These are phyloP conservation scores for Lordiphosa clarofinis DNA, from an alignment of 1,140 invertebrate species.

Conservation along the genomic window DNA sequence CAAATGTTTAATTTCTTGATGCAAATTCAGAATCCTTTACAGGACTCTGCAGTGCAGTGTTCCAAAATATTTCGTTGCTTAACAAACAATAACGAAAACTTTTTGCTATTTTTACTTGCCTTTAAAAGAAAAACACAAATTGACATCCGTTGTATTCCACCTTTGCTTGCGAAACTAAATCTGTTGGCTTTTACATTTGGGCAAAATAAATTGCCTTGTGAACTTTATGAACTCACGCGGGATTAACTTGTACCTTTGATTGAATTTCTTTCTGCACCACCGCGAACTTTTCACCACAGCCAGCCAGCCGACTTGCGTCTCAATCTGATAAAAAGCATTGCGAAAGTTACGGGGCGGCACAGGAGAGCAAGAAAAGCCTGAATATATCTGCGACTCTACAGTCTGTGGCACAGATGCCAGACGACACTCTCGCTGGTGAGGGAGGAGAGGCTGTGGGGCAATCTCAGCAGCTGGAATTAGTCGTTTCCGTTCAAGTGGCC, in stretches of 20 bases:
- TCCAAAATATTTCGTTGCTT: no score
- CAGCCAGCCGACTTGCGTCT: slow-evolving; percentile 25
- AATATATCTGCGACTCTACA: slow-evolving; percentile 25
- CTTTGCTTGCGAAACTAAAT: slow-evolving; percentile 28
- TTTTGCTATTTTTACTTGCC: background rate
- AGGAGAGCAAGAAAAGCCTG: slow-evolving; percentile 19
- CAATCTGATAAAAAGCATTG: slow-evolving; percentile 64
- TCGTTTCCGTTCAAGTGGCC: slow-evolving; percentile 68
- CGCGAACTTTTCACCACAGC: slow-evolving; percentile 37
- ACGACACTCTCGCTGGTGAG: slow-evolving; percentile 23
- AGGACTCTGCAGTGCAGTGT: no score
- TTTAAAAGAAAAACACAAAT: slow-evolving; percentile 25
- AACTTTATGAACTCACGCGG: slow-evolving; percentile 78
- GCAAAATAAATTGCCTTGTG: slow-evolving; percentile 67
- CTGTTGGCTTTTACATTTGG: slow-evolving; percentile 34
- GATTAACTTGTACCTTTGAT: slow-evolving; percentile 78
- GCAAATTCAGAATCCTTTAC: no score
- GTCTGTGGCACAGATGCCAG: slow-evolving; percentile 64
- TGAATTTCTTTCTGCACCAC: slow-evolving; percentile 62
- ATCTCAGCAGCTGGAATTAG: slow-evolving; percentile 70
- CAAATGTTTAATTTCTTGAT: no score
- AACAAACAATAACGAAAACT: no score
- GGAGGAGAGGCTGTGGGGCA: slow-evolving; percentile 28
- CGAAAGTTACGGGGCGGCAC: slow-evolving; percentile 21
- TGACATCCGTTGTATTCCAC: slow-evolving; percentile 27